Evolutionary conservation across 2,113 vertebrate species (phyloP).

Genomic region (Zapornia atra): DNA sequence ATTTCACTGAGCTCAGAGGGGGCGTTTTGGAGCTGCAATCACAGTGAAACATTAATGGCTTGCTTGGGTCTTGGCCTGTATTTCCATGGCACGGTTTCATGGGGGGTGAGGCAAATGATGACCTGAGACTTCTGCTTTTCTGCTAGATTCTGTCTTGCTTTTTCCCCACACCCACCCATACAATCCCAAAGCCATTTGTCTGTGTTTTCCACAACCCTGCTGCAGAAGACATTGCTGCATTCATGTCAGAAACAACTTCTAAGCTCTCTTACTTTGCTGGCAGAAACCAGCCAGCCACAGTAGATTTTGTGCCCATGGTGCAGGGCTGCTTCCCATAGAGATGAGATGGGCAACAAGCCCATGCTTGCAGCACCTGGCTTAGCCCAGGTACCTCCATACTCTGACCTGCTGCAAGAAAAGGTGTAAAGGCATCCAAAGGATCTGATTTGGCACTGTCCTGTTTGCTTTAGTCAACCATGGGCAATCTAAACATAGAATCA

Average conservation of each 20-base stretch:
- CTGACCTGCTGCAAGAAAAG: background rate
- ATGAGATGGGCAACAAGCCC: background rate
- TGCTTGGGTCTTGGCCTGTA: background rate
- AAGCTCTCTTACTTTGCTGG: background rate
- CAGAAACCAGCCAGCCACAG: background rate
- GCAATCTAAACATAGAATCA: background rate
- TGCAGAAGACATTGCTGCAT: background rate
- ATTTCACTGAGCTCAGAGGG: background rate
- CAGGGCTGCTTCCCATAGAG: background rate
- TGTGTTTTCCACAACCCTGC: background rate
- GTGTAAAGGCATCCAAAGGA: too few species aligned
- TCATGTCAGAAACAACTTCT: background rate
- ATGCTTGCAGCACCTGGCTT: background rate
- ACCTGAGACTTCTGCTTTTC: constrained; percentile 45
- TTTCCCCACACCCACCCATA: background rate
- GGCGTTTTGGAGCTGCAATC: background rate
- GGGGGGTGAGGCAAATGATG: background rate
- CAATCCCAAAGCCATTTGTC: background rate
- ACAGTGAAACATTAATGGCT: background rate
- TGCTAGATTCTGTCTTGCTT: background rate
- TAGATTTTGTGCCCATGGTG: background rate
- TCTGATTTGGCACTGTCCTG: rapidly evolving
- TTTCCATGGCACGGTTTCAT: constrained; percentile 13
- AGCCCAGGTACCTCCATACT: background rate
- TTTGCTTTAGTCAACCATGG: background rate